Percentiles rank a stretch among this genome's conserved stretches.
Evolutionary conservation across 1,140 invertebrate species (phyloP).

Genomic region (Aphis gossypii): DNA sequence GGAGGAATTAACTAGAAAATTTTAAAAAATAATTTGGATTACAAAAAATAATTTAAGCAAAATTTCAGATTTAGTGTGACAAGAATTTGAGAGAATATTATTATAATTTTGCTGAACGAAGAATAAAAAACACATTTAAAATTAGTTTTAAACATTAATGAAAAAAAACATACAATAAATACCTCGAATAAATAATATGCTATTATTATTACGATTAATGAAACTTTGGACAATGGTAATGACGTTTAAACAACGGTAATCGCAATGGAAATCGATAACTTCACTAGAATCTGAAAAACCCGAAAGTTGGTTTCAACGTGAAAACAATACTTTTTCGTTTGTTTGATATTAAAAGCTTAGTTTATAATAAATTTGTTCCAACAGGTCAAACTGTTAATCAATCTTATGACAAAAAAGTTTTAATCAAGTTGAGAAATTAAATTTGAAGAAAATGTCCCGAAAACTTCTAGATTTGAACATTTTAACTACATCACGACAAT

Average conservation of each 20-base stretch:
- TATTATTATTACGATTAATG: slow-evolving; percentile 14
- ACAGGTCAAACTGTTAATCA: slow-evolving; percentile 4
- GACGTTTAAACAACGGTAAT: background rate
- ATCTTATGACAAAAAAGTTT: slow-evolving; percentile 2
- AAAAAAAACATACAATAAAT: background rate
- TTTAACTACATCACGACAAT: background rate
- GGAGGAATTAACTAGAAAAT: background rate
- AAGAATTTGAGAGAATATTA: background rate
- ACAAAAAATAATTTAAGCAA: background rate
- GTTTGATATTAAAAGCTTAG: slow-evolving; percentile 6
- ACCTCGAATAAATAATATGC: background rate
- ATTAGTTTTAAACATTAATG: background rate
- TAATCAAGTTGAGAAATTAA: background rate
- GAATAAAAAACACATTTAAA: background rate
- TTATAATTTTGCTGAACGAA: background rate
- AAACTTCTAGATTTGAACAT: background rate
- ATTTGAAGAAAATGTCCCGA: background rate
- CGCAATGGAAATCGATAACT: background rate
- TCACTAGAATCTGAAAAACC: background rate
- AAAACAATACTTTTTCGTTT: slow-evolving; percentile 13
- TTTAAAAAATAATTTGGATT: background rate
- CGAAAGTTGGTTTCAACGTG: background rate
- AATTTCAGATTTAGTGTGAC: background rate
- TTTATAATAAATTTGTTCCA: slow-evolving; percentile 14
- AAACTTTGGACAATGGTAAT: background rate